Evolutionary conservation across 2,797 vertebrate genomes (phyloP).

Genomic region (Betta splendens): DNA sequence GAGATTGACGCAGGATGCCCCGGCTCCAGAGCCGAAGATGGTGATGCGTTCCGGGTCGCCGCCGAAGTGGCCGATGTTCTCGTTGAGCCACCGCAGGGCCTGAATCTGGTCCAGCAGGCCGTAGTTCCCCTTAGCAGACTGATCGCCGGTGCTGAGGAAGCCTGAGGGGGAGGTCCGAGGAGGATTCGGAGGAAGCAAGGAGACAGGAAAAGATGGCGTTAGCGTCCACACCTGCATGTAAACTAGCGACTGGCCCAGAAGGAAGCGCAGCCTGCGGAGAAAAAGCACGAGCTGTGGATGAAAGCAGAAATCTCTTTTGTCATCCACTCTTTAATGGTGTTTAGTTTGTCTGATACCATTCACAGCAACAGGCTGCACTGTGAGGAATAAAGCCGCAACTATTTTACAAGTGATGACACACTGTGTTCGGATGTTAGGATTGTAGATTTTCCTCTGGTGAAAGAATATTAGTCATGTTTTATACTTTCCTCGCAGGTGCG

Average conservation of each 20-base stretch:
- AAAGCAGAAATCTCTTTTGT: slow-evolving; percentile 38
- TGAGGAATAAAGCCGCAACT: slow-evolving; percentile 21
- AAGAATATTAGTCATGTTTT: background rate
- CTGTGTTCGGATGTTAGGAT: slow-evolving; percentile 1
- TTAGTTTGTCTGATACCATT: slow-evolving; percentile 25
- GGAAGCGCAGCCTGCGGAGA: slow-evolving; percentile 12
- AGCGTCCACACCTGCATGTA: slow-evolving; percentile 32
- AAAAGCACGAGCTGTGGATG: background rate
- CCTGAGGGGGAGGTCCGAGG: slow-evolving; percentile 67
- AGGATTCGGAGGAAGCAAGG: background rate
- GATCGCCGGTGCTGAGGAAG: slow-evolving; percentile 94
- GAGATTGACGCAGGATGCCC: slow-evolving; percentile 93
- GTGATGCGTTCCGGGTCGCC: slow-evolving; percentile 94
- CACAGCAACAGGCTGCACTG: slow-evolving; percentile 15
- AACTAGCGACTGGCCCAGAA: slow-evolving; percentile 40
- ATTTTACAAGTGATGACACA: slow-evolving; percentile 31
- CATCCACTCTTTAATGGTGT: slow-evolving; percentile 36
- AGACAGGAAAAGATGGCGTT: slow-evolving; percentile 14
- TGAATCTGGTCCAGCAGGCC: slow-evolving; percentile 96
- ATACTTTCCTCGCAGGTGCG: background rate
- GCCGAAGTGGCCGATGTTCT: slow-evolving; percentile 94
- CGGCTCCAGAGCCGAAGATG: slow-evolving; percentile 95
- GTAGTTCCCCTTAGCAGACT: slow-evolving; percentile 94
- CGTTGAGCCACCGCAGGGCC: slow-evolving; percentile 93
- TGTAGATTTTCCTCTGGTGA: background rate